Base-by-base conservation (phyloP, 2,113 vertebrate genomes). In the Trematocara macrostoma region DNA sequence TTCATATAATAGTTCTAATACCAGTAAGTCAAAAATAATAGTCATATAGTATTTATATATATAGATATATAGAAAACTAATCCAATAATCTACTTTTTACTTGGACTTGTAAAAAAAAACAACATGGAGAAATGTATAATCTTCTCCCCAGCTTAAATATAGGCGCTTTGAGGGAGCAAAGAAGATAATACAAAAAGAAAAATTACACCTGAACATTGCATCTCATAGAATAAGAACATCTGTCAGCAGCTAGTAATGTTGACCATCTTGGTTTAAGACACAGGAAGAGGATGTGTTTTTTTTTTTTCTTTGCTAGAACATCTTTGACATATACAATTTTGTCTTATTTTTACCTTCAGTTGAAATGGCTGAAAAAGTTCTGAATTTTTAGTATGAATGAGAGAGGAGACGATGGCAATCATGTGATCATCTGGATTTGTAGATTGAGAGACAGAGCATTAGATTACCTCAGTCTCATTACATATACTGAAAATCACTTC, bases 1-100 rank as follows among this genome's bases (percentile, higher is more conserved):
- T 95, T 95, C 93, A 96, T 96, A 96, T 96, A 96, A 91, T 95
- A 93, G 94, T 93, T 96, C 91, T 96, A 95, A 95, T 96, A 95
- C 92, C 88, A 94, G 90, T 95, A 95, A 95, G 94, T 95, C 95
- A 96, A 96, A 96, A 96, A 96, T 96, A 95, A 96, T 96, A 96
- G 91, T 96, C 90, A 94, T 95, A 94, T 90, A 79, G 94, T 94
- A 94, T 91, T 94, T 89, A 84, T 93, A 92, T 94, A 92, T 92
- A 93, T 81, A 91, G 87, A 94, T 95, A 94, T 96, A 96, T 96
- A 96, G 91, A 96, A 96, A 96, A 96, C 96, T 96, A 96, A 96
- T 96, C 95, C 94, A 95, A 94, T 96, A 93, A 94, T 95, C 94
- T 96, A 96, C 95, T 93, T 94, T 96, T 91, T 94, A 95, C 93